Conservation (phyloP, 2,888 invertebrate genomes). For the Perdita meconis region DNA sequence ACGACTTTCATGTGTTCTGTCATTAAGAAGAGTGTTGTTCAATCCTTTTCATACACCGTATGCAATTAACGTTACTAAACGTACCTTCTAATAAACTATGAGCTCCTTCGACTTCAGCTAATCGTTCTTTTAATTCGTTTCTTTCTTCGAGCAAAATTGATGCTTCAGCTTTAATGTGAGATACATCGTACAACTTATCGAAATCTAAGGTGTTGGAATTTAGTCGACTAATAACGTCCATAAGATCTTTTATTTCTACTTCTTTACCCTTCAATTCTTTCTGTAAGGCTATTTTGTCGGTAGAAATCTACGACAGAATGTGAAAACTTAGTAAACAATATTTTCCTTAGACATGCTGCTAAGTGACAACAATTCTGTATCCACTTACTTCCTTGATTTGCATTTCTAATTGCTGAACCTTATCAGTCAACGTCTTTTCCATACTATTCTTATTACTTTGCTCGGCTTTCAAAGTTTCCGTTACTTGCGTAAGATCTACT, state of each 20-base stretch:
- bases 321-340: slow-evolving; percentile 12
- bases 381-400: slow-evolving; percentile 86
- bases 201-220: slow-evolving; percentile 79
- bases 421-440: slow-evolving; percentile 85
- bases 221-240: slow-evolving; percentile 77
- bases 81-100: slow-evolving; percentile 83
- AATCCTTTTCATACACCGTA: slow-evolving; percentile 3
- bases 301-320: slow-evolving; percentile 69
- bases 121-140: slow-evolving; percentile 80
- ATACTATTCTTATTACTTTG: slow-evolving; percentile 85
- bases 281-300: slow-evolving; percentile 71
- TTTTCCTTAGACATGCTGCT: neutral
- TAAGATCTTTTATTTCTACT: slow-evolving; percentile 78
- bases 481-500: slow-evolving; percentile 76
- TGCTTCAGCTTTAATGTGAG: slow-evolving; percentile 87
- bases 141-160: slow-evolving; percentile 86
- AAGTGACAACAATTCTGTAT: neutral
- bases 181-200: slow-evolving; percentile 86
- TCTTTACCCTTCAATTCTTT: slow-evolving; percentile 78
- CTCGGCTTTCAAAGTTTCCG: slow-evolving; percentile 81
- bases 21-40: slow-evolving; percentile 59
- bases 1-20: slow-evolving; percentile 84
- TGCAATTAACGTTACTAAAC: slow-evolving; percentile 15
- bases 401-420: slow-evolving; percentile 85
- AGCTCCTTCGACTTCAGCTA: slow-evolving; percentile 82